Evolutionary conservation across 2,797 vertebrate species (phyloP).

Genomic region (Aselliscus stoliczkanus): DNA sequence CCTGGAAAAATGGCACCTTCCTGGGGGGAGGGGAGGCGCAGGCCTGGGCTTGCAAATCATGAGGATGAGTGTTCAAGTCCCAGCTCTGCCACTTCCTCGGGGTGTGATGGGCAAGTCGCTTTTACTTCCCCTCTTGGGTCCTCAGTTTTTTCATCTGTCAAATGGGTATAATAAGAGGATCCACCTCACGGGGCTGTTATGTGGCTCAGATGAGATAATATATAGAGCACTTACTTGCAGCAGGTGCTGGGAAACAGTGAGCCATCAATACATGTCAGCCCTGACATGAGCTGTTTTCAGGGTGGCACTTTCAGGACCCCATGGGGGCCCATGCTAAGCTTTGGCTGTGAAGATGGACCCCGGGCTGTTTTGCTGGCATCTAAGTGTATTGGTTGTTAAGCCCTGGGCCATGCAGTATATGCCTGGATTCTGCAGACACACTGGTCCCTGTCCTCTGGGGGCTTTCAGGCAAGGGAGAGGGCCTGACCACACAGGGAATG

Average conservation of each 20-base stretch:
- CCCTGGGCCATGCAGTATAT: not conserved
- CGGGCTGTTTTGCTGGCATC: not conserved
- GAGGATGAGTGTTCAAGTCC: not conserved
- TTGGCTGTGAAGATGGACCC: not conserved
- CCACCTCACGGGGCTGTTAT: accelerated
- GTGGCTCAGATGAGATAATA: not conserved
- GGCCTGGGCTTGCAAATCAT: not conserved
- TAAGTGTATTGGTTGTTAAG: accelerated
- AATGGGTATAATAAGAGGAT: not conserved
- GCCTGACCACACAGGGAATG: accelerated
- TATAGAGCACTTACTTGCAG: accelerated
- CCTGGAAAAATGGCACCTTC: not conserved
- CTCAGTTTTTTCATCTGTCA: not conserved
- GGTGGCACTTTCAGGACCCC: not conserved
- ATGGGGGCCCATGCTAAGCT: not conserved
- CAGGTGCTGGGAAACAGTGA: not conserved
- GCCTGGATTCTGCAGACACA: not conserved
- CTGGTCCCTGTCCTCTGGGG: no score
- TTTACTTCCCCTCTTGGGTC: no score
- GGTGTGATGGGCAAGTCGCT: not conserved
- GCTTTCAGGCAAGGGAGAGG: not conserved
- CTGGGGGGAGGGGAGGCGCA: accelerated
- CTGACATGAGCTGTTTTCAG: accelerated
- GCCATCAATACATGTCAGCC: accelerated
- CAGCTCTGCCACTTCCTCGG: not conserved